These are phyloP conservation scores for Xestia rhomboidea DNA, from an alignment of 2,888 invertebrate species.

Conservation along the genomic window DNA sequence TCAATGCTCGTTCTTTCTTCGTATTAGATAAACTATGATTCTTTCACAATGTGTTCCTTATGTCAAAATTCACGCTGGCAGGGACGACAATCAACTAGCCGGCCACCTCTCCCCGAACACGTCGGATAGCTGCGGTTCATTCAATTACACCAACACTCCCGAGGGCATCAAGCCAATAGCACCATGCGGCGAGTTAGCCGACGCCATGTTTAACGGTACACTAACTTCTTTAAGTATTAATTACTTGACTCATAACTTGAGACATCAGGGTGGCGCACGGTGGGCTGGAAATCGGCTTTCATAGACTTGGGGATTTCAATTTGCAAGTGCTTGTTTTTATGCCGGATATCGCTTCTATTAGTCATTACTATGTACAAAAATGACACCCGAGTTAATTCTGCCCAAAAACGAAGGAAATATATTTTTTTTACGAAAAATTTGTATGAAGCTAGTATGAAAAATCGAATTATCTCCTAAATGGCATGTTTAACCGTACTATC, in stretches of 20 bases:
- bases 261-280: neutral
- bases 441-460: no score
- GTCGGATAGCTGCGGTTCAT: constrained; percentile 33
- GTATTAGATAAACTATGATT: neutral
- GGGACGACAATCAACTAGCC: constrained; percentile 46
- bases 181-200: constrained; percentile 58
- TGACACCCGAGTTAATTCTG: no score
- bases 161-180: constrained; percentile 44
- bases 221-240: neutral
- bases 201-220: constrained; percentile 59
- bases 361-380: no score
- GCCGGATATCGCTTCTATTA: no score
- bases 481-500: no score
- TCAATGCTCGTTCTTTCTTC: neutral
- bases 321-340: no score
- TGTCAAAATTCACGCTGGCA: neutral
- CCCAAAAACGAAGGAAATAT: no score
- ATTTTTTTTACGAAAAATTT: no score
- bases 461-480: no score
- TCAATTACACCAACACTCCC: constrained; percentile 23
- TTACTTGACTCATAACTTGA: neutral
- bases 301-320: no score
- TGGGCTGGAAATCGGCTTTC: no score
- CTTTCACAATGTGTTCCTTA: constrained; percentile 7
- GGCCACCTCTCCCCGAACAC: constrained; percentile 30